Conservation (phyloP, 2,113 vertebrate species). For the Symphodus melops region DNA sequence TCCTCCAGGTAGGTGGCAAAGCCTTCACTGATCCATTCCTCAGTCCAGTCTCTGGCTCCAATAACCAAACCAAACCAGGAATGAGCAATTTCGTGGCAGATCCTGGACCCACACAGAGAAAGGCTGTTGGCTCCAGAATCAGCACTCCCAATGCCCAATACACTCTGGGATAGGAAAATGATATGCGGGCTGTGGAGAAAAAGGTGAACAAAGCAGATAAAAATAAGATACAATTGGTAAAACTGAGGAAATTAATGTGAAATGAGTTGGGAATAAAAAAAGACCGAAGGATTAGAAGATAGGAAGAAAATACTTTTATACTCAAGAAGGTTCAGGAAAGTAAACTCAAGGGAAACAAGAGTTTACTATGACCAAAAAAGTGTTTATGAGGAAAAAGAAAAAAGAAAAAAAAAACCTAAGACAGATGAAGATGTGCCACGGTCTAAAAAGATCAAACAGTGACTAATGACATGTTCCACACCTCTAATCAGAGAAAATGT, state of each 20-base stretch:
- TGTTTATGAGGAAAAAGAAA: background rate
- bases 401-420: background rate
- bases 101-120: constrained; percentile 89
- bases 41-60: constrained; percentile 95
- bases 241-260: constrained; percentile 3
- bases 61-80: constrained; percentile 97
- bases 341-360: background rate
- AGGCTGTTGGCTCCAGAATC: constrained; percentile 55
- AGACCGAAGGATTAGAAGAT: constrained; percentile 4
- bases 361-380: background rate
- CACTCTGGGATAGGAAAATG: constrained; percentile 94
- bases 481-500: constrained; percentile 74
- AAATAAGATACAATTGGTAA: constrained; percentile 9
- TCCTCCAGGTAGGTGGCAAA: constrained; percentile 97
- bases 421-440: constrained; percentile 18
- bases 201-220: constrained; percentile 1
- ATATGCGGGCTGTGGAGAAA: constrained; percentile 91
- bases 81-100: constrained; percentile 97
- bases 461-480: constrained; percentile 36
- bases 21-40: constrained; percentile 98
- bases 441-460: constrained; percentile 52
- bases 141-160: constrained; percentile 67
- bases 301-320: background rate
- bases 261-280: background rate
- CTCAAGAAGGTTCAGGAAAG: constrained; percentile 9